A percentile compares a stretch with the other conserved stretches of the same genome.
phyloP scores from a whole-genome alignment of 2,113 vertebrate species.

The Gulo gulo region DNA sequence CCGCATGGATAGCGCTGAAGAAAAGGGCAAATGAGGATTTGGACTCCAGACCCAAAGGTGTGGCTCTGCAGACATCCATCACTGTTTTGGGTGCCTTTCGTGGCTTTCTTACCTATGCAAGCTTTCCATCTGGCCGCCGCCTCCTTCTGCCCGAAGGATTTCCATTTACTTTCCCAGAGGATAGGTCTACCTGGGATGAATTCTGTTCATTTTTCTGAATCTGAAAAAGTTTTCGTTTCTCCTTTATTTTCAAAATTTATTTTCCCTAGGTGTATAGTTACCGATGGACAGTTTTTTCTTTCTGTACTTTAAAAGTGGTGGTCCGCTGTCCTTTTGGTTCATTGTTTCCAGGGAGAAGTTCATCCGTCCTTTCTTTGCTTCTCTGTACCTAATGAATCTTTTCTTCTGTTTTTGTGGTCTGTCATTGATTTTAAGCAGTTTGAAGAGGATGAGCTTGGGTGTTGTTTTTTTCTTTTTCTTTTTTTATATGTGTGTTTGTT shows the following conservation, averaged over 20 bases:
- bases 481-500: neutral
- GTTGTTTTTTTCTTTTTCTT: neutral
- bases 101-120: neutral
- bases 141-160: neutral
- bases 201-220: neutral
- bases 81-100: no score
- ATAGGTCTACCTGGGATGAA: neutral
- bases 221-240: neutral
- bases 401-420: neutral
- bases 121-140: neutral
- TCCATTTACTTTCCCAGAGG: neutral
- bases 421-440: neutral
- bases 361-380: neutral
- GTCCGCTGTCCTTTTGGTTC: neutral
- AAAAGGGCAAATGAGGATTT: neutral
- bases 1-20: neutral
- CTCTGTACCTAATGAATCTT: neutral
- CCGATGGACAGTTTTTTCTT: neutral
- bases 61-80: neutral
- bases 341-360: neutral
- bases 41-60: neutral
- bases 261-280: neutral
- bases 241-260: neutral
- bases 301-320: neutral
- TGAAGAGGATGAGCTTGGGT: neutral